phyloP scores from a whole-genome alignment of 1,140 invertebrate genomes.

The Temnothorax nylanderi region DNA sequence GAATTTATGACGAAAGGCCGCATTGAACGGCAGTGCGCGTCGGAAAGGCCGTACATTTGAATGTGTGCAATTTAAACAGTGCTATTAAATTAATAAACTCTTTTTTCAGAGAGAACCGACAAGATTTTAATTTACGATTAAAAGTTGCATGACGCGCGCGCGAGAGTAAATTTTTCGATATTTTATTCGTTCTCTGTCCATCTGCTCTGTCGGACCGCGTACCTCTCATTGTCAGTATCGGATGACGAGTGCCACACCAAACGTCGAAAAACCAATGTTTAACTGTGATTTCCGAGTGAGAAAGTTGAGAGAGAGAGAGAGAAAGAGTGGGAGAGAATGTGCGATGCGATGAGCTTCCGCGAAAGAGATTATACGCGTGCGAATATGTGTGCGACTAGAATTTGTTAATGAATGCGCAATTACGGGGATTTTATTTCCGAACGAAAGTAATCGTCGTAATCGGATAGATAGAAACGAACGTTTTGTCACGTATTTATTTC shows the following conservation, averaged over 20 bases:
- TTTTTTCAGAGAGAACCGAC: neutral
- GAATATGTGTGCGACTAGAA: constrained; percentile 48
- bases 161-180: constrained; percentile 12
- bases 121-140: constrained; percentile 36
- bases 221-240: constrained; percentile 57
- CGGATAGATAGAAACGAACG: neutral
- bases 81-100: constrained; percentile 19
- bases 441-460: constrained; percentile 25
- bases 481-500: constrained; percentile 16
- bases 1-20: constrained; percentile 19
- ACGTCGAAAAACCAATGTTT: constrained; percentile 72
- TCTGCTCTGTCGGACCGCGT: constrained; percentile 4
- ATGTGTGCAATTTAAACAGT: constrained; percentile 28
- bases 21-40: constrained; percentile 31
- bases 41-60: neutral
- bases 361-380: constrained; percentile 57
- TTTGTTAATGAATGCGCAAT: constrained; percentile 63
- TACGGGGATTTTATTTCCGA: constrained; percentile 50
- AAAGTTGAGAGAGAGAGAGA: constrained; percentile 59
- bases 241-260: constrained; percentile 67
- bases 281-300: constrained; percentile 76
- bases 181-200: constrained; percentile 1
- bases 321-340: constrained; percentile 55
- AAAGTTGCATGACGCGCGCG: constrained; percentile 21
- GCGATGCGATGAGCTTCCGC: constrained; percentile 57